Conservation (phyloP, 2,113 vertebrate genomes). For the Heterotis niloticus region DNA sequence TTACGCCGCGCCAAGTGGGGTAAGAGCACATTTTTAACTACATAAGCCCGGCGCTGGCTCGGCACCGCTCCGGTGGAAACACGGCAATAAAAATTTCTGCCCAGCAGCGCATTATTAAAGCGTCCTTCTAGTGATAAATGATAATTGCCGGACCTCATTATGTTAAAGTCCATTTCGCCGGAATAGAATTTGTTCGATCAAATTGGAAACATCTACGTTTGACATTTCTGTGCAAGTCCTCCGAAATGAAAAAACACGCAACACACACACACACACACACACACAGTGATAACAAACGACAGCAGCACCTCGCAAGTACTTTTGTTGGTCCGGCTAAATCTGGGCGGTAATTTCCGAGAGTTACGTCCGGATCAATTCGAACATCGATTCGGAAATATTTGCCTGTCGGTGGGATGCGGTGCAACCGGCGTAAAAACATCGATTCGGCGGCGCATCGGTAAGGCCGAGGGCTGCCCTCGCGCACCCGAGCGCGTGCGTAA, state of each 20-base stretch:
- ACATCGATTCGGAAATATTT: too few species aligned
- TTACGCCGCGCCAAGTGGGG: slow-evolving; percentile 6
- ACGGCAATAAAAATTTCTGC: not conserved
- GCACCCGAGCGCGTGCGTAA: too few species aligned
- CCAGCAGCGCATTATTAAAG: not conserved
- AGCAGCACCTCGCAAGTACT: not conserved
- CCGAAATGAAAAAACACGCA: not conserved
- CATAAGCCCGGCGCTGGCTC: not conserved
- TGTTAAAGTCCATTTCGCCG: not conserved
- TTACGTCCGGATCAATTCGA: too few species aligned
- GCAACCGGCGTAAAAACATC: too few species aligned
- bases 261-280: too few species aligned
- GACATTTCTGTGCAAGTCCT: not conserved
- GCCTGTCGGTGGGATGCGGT: too few species aligned
- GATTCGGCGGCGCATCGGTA: too few species aligned
- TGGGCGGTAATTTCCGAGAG: not conserved
- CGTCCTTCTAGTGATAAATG: not conserved
- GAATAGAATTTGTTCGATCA: too few species aligned
- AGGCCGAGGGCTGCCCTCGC: too few species aligned
- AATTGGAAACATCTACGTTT: not conserved
- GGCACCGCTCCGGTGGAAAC: not conserved
- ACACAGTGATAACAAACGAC: not conserved
- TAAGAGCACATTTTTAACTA: not conserved
- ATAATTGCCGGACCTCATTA: not conserved
- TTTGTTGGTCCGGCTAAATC: not conserved